These are phyloP conservation scores for Aporophyla nigra DNA, from an alignment of 2,888 invertebrate species.

Conservation along the genomic window DNA sequence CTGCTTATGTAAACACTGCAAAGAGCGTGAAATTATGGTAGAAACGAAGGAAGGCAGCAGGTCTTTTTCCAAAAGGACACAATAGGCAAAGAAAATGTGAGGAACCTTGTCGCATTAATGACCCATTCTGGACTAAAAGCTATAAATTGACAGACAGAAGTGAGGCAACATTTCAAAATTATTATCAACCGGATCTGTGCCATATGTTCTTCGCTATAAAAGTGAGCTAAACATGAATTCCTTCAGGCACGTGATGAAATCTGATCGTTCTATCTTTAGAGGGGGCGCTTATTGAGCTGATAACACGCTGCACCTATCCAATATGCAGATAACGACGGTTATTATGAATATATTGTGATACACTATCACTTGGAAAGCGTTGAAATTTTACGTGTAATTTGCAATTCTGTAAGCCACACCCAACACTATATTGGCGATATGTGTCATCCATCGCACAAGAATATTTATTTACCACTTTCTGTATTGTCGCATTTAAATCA, in stretches of 20 bases:
- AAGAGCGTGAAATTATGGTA: background rate
- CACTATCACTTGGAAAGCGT: background rate
- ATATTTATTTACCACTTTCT: background rate
- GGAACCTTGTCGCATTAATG: background rate
- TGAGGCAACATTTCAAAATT: constrained; percentile 1
- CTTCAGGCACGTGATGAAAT: constrained; percentile 27
- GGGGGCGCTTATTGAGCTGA: constrained; percentile 29
- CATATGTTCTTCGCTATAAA: constrained; percentile 22
- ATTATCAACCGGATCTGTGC: constrained; percentile 7
- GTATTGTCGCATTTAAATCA: background rate
- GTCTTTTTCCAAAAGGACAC: background rate
- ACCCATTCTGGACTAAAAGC: background rate
- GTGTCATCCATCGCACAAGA: background rate
- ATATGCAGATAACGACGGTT: constrained; percentile 35
- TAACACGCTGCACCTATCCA: constrained; percentile 43
- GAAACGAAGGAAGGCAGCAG: background rate
- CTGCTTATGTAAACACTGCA: background rate
- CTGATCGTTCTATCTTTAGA: constrained; percentile 44
- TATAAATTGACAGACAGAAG: background rate
- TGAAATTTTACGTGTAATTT: background rate
- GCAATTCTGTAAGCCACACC: background rate
- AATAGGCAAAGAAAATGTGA: background rate
- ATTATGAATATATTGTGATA: constrained; percentile 35
- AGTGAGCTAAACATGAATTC: constrained; percentile 8
- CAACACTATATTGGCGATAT: background rate